Evolutionary conservation across 2,113 vertebrate species (phyloP), one percentile per base, ranked within the genome.

Genomic region (Phyllopteryx taeniolatus): DNA sequence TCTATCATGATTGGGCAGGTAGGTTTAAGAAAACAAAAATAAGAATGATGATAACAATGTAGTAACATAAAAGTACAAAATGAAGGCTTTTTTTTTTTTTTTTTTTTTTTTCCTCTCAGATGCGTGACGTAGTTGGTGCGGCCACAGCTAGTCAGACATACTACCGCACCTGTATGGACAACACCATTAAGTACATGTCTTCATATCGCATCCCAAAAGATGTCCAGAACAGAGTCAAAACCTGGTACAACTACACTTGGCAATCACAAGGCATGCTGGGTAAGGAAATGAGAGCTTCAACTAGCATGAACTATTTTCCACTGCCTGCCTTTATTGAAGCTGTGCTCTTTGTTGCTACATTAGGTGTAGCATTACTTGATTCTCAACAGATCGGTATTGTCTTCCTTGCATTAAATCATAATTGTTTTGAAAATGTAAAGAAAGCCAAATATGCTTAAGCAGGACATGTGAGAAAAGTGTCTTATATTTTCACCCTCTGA

Each of bases 1-100:
- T 99, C 98, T 0, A 95, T 99, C 82, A 99, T 99, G 97, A 99
- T 99, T 17, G 98, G 98, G 71, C 98, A 99, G 95, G 98, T 98
- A 87, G 71, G 78, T 54, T 10, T 12, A 10, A 7, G 6, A 33
- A 31, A 59, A 27, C 0, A 13, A 4, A 43, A 68, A 59, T 42
- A 31, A 11, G 27, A 11, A 0, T 42, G 8, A 42, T 54, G 35
- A 66, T 44, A 19, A 2, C 42, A 43, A 10, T 39, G n/a, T 11
- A 31, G 43, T 31, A 3, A 44, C 62, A 49, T 13, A 15, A 44
- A 64, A 22, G 8, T 46, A 31, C 8, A 17, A 17, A 13, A 65
- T 65, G 6, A 27, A 46, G 13, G 42, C n/a, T 15, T 15, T 57
- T 14, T 62, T 66, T 67, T 31, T 61, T 0, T n/a, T n/a, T n/a